Conservation (phyloP, 2,797 vertebrate species). For the Sibirionetta formosa region DNA sequence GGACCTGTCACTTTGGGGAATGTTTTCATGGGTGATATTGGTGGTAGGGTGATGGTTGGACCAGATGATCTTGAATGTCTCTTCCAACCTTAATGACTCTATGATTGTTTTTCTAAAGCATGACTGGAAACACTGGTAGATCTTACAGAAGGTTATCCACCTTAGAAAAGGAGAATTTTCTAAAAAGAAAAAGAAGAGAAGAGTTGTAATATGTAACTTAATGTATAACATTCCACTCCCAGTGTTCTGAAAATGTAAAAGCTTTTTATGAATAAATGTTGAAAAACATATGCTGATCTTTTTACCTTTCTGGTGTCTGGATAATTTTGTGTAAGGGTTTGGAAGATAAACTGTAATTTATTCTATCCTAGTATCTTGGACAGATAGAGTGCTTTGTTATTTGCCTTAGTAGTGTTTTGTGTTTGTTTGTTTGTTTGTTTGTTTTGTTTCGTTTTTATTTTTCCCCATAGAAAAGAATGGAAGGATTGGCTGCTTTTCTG, state of each 20-base stretch:
- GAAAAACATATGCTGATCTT: constrained; percentile 35
- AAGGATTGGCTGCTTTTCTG: constrained; percentile 41
- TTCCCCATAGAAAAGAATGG: neutral
- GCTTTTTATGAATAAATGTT: constrained; percentile 11
- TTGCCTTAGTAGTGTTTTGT: constrained; percentile 46
- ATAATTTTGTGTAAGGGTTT: constrained; percentile 44
- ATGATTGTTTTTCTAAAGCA: neutral
- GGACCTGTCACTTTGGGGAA: too few relatives aligned
- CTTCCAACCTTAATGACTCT: too few relatives aligned
- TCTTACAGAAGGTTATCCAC: neutral
- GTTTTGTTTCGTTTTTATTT: too few relatives aligned
- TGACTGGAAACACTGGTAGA: neutral
- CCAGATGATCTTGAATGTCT: too few relatives aligned
- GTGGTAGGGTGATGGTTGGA: too few relatives aligned
- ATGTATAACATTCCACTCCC: neutral
- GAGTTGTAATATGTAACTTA: neutral
- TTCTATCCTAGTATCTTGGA: constrained; percentile 42
- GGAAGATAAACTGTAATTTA: constrained; percentile 42
- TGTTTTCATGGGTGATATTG: too few relatives aligned
- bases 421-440: neutral
- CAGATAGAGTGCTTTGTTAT: constrained; percentile 61
- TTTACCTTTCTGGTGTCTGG: constrained; percentile 41
- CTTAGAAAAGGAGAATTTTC: neutral
- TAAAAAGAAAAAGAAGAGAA: neutral
- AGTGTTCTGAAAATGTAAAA: neutral